Evolutionary conservation across 2,888 invertebrate genomes (phyloP).

Genomic region (Chrysolina americana): DNA sequence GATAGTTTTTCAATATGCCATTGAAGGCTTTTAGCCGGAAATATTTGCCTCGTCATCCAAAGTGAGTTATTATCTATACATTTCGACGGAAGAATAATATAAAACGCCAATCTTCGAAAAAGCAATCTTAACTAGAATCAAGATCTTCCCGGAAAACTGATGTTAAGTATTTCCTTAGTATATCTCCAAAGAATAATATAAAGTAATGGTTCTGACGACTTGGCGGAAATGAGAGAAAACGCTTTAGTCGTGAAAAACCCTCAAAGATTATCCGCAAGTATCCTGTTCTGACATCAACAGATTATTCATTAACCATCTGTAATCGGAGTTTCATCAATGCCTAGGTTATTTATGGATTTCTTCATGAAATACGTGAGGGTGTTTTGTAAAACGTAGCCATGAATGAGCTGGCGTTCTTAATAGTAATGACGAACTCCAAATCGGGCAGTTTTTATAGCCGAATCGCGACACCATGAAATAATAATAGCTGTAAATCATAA

Average conservation of each 20-base stretch:
- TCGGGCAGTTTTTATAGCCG: background rate
- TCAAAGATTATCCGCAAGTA: background rate
- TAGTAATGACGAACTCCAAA: background rate
- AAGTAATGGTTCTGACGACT: background rate
- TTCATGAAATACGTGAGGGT: background rate
- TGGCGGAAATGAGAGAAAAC: background rate
- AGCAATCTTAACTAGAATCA: too few species aligned
- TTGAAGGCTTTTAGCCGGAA: too few species aligned
- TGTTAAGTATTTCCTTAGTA: too few species aligned
- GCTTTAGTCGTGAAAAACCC: too few species aligned
- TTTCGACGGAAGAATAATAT: too few species aligned
- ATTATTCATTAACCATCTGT: background rate
- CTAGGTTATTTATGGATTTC: background rate
- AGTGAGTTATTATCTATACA: too few species aligned
- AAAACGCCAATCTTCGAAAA: too few species aligned
- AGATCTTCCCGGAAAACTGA: too few species aligned
- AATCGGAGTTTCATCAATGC: background rate
- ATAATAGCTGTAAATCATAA: background rate
- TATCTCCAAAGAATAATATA: background rate
- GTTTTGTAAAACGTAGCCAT: background rate
- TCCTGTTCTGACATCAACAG: background rate
- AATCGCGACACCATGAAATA: background rate
- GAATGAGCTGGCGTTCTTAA: background rate
- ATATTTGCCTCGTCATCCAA: too few species aligned
- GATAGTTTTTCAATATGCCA: too few species aligned